A percentile compares a stretch with the other conserved stretches of the same genome.
Evolutionary conservation across 2,888 invertebrate species (phyloP).

Genomic region (Galerucella calmariensis): DNA sequence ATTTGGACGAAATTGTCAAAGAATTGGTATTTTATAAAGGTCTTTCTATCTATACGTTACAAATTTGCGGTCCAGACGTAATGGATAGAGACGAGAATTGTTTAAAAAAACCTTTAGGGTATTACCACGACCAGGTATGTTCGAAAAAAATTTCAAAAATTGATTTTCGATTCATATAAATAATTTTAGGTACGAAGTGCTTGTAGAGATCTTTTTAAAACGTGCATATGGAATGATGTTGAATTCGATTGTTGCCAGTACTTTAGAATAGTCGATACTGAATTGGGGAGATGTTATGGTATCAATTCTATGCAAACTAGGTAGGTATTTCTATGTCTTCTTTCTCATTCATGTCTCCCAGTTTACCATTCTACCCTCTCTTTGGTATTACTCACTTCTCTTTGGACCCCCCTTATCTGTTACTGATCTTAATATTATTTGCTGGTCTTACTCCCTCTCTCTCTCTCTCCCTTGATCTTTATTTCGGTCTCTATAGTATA

Average conservation of each 20-base stretch:
- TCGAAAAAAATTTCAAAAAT: background rate
- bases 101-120: conserved; percentile 70
- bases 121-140: conserved; percentile 68
- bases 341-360: too few relatives aligned
- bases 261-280: conserved; percentile 74
- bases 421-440: too few relatives aligned
- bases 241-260: conserved; percentile 74
- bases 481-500: too few relatives aligned
- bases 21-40: conserved; percentile 78
- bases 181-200: conserved; percentile 63
- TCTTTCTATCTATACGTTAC: conserved; percentile 73
- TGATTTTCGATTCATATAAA: background rate
- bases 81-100: conserved; percentile 64
- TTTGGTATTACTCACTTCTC: too few relatives aligned
- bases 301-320: conserved; percentile 74
- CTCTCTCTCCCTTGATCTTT: too few relatives aligned
- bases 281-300: conserved; percentile 74
- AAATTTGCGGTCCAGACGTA: conserved; percentile 69
- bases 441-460: too few relatives aligned
- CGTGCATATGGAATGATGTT: conserved; percentile 73
- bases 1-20: conserved; percentile 76
- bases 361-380: too few relatives aligned
- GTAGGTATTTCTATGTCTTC: conserved; percentile 54
- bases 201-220: conserved; percentile 69
- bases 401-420: too few relatives aligned